These are phyloP conservation scores for Chirona hameri DNA, from an alignment of 2,888 invertebrate genomes.

Conservation along the genomic window DNA sequence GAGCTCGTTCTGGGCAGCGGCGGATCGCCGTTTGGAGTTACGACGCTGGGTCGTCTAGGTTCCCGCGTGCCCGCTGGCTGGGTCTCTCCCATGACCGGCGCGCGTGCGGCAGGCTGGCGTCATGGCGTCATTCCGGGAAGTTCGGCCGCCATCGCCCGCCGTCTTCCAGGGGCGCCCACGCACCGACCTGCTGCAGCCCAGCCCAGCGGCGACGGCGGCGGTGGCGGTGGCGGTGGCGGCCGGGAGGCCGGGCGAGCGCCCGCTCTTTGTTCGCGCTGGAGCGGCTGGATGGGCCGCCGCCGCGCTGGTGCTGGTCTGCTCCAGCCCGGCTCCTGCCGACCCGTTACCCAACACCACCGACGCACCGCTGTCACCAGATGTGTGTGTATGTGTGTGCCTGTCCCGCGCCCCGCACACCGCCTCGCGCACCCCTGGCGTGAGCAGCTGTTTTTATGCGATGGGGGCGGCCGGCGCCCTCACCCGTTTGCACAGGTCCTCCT, in stretches of 20 bases:
- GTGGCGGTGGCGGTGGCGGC: neutral
- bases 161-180: neutral
- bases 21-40: neutral
- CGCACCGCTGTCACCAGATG: slow-evolving; percentile 2
- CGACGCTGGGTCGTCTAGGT: neutral
- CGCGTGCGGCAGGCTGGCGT: neutral
- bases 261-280: neutral
- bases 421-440: neutral
- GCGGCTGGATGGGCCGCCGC: too few species aligned
- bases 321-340: neutral
- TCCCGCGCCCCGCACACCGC: too few species aligned
- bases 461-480: neutral
- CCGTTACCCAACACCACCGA: slow-evolving; percentile 8
- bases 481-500: neutral
- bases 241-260: neutral
- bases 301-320: too few species aligned
- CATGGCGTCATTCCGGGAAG: neutral
- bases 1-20: too few species aligned
- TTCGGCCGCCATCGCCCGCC: neutral
- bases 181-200: neutral
- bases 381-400: neutral
- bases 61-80: neutral
- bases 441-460: neutral
- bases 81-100: neutral
- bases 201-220: neutral